These are phyloP conservation scores for Parnassius orleans DNA, from an alignment of 2,888 invertebrate genomes.

Conservation along the genomic window DNA sequence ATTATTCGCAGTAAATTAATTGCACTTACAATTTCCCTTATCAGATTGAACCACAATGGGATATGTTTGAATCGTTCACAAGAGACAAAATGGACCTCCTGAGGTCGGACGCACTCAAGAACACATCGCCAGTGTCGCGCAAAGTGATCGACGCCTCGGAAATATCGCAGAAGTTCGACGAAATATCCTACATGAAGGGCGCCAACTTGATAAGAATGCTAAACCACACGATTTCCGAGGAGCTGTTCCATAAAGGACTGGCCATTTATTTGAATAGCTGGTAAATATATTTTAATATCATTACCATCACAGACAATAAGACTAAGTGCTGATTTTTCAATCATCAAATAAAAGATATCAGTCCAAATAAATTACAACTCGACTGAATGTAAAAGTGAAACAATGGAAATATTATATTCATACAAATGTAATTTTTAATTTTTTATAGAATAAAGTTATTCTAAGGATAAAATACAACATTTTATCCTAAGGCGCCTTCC, in stretches of 20 bases:
- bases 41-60: constrained; percentile 81
- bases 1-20: too few relatives aligned
- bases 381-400: too few relatives aligned
- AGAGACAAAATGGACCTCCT: constrained; percentile 80
- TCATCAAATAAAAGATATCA: too few relatives aligned
- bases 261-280: constrained; percentile 77
- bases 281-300: constrained; percentile 44
- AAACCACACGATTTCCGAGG: constrained; percentile 76
- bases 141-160: constrained; percentile 75
- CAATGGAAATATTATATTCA: too few relatives aligned
- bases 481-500: too few relatives aligned
- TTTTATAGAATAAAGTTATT: too few relatives aligned
- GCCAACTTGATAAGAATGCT: constrained; percentile 82
- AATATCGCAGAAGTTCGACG: constrained; percentile 82
- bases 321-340: too few relatives aligned
- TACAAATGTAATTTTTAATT: too few relatives aligned
- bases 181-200: constrained; percentile 79
- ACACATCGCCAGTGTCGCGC: constrained; percentile 78
- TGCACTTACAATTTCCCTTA: background rate
- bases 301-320: background rate
- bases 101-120: constrained; percentile 75
- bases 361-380: too few relatives aligned
- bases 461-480: too few relatives aligned
- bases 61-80: constrained; percentile 76
- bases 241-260: constrained; percentile 76